A percentile compares a stretch with the other conserved stretches of the same genome.
phyloP scores from a whole-genome alignment of 2,888 invertebrate genomes.

The Belgica antarctica region DNA sequence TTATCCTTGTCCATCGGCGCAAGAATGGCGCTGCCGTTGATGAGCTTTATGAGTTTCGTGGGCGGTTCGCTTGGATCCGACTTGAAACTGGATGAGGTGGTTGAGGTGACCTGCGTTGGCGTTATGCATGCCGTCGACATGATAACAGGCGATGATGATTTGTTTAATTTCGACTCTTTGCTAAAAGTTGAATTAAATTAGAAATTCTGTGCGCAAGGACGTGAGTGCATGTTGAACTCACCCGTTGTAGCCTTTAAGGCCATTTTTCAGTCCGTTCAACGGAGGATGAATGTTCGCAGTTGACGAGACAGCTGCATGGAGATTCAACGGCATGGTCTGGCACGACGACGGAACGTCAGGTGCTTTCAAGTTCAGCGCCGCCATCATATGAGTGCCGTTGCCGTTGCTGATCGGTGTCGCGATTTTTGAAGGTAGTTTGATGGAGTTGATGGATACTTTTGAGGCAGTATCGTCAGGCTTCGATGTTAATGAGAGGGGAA shows the following conservation, averaged over 20 bases:
- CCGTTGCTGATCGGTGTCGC: background rate
- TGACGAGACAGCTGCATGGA: slow-evolving; percentile 11
- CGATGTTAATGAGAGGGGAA: slow-evolving; percentile 35
- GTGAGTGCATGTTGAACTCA: too few species aligned
- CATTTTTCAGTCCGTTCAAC: slow-evolving; percentile 39
- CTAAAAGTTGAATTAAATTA: background rate
- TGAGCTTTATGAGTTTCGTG: slow-evolving; percentile 50
- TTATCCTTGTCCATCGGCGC: slow-evolving; percentile 48
- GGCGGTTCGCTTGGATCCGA: slow-evolving; percentile 48
- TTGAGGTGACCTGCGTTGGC: slow-evolving; percentile 23
- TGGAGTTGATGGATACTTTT: slow-evolving; percentile 13
- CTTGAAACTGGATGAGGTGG: background rate
- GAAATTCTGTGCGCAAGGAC: background rate
- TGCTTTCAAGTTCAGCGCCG: slow-evolving; percentile 32
- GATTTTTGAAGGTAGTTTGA: slow-evolving; percentile 2
- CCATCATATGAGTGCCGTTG: slow-evolving; percentile 12
- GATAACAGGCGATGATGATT: slow-evolving; percentile 25
- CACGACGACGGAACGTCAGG: slow-evolving; percentile 5
- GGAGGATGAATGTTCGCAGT: background rate
- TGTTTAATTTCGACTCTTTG: slow-evolving; percentile 16
- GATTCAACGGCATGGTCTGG: slow-evolving; percentile 41
- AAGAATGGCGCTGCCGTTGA: slow-evolving; percentile 47
- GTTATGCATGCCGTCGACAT: background rate
- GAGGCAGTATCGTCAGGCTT: slow-evolving; percentile 3
- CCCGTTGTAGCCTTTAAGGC: slow-evolving; percentile 27